phyloP scores from a whole-genome alignment of 2,113 vertebrate species.

The Myodes glareolus region DNA sequence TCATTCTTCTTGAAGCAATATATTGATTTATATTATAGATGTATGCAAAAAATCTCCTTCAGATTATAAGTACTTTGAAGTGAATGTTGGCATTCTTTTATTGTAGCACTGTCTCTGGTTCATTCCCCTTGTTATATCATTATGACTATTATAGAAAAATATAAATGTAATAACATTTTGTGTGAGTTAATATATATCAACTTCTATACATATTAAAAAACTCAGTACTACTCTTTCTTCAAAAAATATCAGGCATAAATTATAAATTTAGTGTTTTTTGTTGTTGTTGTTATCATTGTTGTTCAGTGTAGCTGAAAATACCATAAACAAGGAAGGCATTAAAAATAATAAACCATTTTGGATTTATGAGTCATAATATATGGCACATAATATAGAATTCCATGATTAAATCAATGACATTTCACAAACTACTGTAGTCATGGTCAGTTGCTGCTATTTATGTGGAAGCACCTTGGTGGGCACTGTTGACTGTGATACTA shows the following conservation, averaged over 20 bases:
- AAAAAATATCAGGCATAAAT: neutral
- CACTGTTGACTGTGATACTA: neutral
- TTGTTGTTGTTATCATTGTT: neutral
- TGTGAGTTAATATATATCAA: neutral
- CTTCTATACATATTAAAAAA: neutral
- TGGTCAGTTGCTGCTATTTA: neutral
- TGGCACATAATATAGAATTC: neutral
- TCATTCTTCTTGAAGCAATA: neutral
- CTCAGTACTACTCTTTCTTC: neutral
- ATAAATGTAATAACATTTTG: neutral
- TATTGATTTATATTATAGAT: neutral
- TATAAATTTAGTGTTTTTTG: neutral
- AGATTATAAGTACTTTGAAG: neutral
- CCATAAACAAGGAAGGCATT: neutral
- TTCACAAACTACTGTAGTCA: neutral
- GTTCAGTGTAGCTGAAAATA: neutral
- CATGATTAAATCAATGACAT: neutral
- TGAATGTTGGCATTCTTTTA: neutral
- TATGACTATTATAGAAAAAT: neutral
- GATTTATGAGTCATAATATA: neutral
- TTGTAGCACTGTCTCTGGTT: neutral
- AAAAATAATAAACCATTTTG: neutral
- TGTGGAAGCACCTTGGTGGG: neutral
- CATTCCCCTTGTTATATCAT: neutral
- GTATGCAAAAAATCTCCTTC: neutral